Conservation (phyloP, 1,140 invertebrate species). For the Wasmannia auropunctata region DNA sequence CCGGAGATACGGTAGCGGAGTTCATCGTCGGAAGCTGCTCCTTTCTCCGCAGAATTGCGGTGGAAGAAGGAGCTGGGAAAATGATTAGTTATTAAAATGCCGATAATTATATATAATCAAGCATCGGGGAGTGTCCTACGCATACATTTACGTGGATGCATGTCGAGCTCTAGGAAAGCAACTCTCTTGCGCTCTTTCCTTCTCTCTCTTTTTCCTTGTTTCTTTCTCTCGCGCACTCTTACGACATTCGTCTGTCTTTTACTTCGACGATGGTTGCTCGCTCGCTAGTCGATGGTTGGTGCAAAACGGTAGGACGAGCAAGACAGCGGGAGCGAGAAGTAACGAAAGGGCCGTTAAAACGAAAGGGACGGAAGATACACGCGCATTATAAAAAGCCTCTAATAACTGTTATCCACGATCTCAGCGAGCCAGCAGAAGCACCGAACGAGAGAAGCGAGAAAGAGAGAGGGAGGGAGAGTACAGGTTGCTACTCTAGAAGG, state of each 20-base stretch:
- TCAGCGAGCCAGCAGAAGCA: constrained; percentile 65
- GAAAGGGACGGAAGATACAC: constrained; percentile 71
- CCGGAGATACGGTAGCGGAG: constrained; percentile 83
- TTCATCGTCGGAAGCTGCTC: constrained; percentile 81
- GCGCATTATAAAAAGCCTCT: constrained; percentile 84
- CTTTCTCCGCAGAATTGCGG: constrained; percentile 81
- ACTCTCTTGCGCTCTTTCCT: constrained; percentile 19
- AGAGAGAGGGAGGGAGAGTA: constrained; percentile 62
- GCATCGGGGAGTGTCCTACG: constrained; percentile 82
- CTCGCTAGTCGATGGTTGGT: constrained; percentile 77
- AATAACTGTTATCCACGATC: constrained; percentile 86
- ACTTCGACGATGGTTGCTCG: constrained; percentile 55
- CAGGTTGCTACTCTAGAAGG: constrained; percentile 79
- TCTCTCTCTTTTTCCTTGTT: neutral
- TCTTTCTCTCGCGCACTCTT: neutral
- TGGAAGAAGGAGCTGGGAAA: constrained; percentile 79
- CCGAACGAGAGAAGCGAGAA: constrained; percentile 43
- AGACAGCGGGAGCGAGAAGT: constrained; percentile 42
- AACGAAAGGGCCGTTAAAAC: constrained; percentile 26
- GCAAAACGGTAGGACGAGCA: constrained; percentile 71
- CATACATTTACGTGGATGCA: constrained; percentile 77
- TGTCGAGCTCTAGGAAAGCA: constrained; percentile 69
- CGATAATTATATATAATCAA: constrained; percentile 86
- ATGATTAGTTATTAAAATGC: constrained; percentile 86
- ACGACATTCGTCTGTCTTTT: constrained; percentile 25